Evolutionary conservation across 2,797 vertebrate species (phyloP).

Genomic region (Propithecus deckenii): DNA sequence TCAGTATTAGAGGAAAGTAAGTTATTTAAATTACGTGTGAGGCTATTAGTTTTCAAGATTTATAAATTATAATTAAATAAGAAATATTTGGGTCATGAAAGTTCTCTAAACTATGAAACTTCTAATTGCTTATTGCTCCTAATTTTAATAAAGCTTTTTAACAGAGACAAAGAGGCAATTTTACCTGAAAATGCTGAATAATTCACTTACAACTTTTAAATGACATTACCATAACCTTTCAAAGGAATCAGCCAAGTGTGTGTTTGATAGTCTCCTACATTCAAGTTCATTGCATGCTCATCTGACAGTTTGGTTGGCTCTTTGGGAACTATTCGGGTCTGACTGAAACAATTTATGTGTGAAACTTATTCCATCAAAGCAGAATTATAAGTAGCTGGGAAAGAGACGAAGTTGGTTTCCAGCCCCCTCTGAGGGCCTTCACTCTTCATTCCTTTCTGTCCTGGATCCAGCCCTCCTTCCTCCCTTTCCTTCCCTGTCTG

Average conservation of each 20-base stretch:
- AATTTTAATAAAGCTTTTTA: slow-evolving; percentile 49
- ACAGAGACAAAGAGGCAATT: slow-evolving; percentile 59
- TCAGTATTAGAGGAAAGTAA: slow-evolving; percentile 14
- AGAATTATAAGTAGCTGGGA: not conserved
- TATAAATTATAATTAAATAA: slow-evolving; percentile 54
- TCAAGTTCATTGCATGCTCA: not conserved
- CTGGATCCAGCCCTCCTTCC: not conserved
- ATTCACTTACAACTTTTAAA: slow-evolving; percentile 40
- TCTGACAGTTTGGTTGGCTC: not conserved
- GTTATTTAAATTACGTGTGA: slow-evolving; percentile 21
- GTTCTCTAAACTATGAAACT: slow-evolving; percentile 50
- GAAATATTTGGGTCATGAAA: slow-evolving; percentile 34
- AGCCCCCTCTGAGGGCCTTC: not conserved
- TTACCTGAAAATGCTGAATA: slow-evolving; percentile 25
- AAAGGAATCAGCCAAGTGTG: slow-evolving; percentile 35
- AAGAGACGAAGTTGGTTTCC: not conserved
- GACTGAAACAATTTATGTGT: not conserved
- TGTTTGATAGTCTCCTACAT: not conserved
- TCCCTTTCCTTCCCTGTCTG: fast-evolving
- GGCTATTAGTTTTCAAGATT: slow-evolving; percentile 14
- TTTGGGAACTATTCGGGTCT: not conserved
- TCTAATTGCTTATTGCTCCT: slow-evolving; percentile 46
- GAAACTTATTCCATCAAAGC: not conserved
- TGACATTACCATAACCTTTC: slow-evolving; percentile 50
- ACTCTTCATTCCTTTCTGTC: not conserved